A percentile compares a stretch with the other conserved stretches of the same genome.
These are phyloP conservation scores for Euplagia quadripunctaria DNA, from an alignment of 2,888 invertebrate species.

Conservation along the genomic window DNA sequence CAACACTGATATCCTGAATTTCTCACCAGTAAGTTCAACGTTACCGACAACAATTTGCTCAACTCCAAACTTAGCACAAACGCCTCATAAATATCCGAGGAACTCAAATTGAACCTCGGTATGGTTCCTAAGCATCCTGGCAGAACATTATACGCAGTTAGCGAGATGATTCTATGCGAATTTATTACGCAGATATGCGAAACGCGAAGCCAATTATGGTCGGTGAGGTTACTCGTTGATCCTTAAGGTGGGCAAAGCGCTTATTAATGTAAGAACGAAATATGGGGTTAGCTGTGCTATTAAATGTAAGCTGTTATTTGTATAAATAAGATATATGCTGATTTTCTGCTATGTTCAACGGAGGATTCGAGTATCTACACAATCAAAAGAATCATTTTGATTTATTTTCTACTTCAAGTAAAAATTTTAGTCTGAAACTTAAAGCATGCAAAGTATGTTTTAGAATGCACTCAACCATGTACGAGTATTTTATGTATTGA, in stretches of 20 bases:
- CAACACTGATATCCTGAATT: not conserved
- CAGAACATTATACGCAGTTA: constrained; percentile 32
- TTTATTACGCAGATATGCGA: constrained; percentile 51
- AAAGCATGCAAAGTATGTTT: no score
- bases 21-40: not conserved
- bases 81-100: constrained; percentile 17
- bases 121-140: constrained; percentile 17
- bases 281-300: constrained; percentile 16
- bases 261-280: constrained; percentile 38
- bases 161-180: constrained; percentile 50
- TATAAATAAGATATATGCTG: no score
- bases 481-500: no score
- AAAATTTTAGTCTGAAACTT: no score
- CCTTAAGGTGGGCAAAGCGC: constrained; percentile 15
- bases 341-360: no score
- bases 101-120: constrained; percentile 23
- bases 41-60: constrained; percentile 9
- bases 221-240: constrained; percentile 23
- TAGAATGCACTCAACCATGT: no score
- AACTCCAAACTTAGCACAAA: constrained; percentile 11
- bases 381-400: no score
- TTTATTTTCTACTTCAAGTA: no score
- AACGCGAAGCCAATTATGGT: constrained; percentile 46
- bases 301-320: not conserved
- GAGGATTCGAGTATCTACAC: no score